Evolutionary conservation across 2,113 vertebrate species (phyloP).

Genomic region (Sterna hirundo): DNA sequence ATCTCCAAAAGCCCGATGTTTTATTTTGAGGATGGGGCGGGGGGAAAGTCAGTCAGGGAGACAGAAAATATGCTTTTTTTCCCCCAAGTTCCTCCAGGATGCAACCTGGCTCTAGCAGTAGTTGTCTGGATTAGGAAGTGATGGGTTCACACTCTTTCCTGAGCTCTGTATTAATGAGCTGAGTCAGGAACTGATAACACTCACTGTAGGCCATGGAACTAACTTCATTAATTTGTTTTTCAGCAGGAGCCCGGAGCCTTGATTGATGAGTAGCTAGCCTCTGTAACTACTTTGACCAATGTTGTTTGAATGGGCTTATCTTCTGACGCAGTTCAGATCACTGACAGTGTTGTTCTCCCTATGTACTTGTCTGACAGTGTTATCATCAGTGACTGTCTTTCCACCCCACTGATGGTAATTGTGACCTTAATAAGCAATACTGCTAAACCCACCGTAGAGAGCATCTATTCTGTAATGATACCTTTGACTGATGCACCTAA

Average conservation of each 20-base stretch:
- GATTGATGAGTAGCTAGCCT: not conserved
- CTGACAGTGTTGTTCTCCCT: not conserved
- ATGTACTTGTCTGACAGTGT: not conserved
- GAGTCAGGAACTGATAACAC: not conserved
- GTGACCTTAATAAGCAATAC: not conserved
- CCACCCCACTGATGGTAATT: not conserved
- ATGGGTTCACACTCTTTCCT: not conserved
- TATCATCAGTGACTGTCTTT: not conserved
- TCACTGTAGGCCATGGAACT: not conserved
- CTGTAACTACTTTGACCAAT: not conserved
- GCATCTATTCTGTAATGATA: not conserved
- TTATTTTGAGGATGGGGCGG: not conserved
- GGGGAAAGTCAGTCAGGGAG: not conserved
- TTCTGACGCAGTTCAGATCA: not conserved
- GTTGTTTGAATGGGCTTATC: not conserved
- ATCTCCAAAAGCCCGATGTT: not conserved
- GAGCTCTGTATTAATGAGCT: not conserved
- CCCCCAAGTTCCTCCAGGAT: not conserved
- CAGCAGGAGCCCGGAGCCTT: not conserved
- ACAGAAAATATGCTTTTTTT: not conserved
- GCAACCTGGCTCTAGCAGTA: not conserved
- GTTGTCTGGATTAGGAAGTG: not conserved
- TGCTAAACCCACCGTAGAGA: not conserved
- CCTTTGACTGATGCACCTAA: not conserved
- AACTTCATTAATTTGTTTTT: not conserved